Evolutionary conservation across 2,113 vertebrate genomes (phyloP).

Genomic region (Orthochromis malagaraziensis): DNA sequence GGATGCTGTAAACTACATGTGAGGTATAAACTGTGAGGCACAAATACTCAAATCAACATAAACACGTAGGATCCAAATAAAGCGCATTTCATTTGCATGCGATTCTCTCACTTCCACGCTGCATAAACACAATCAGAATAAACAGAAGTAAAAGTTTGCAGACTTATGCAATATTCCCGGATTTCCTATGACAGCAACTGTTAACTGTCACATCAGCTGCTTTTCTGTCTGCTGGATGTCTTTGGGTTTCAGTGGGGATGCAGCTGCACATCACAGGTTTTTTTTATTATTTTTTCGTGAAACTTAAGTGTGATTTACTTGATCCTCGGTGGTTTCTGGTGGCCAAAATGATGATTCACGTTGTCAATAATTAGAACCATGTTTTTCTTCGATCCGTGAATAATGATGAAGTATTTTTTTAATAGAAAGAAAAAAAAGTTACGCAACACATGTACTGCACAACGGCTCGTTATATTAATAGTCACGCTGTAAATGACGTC

Average conservation of each 20-base stretch:
- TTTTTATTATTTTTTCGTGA: fast-evolving
- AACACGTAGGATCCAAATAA: neutral
- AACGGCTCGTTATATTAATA: neutral
- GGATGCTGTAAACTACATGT: neutral
- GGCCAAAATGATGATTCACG: neutral
- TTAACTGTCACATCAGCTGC: neutral
- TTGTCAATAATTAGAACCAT: neutral
- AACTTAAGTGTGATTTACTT: neutral
- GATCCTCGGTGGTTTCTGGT: neutral
- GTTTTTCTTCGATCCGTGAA: neutral
- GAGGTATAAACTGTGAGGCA: neutral
- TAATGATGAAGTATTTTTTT: neutral
- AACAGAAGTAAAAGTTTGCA: neutral
- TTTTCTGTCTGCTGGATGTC: neutral
- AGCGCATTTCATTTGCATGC: neutral
- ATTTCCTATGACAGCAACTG: neutral
- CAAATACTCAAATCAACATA: neutral
- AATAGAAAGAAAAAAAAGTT: neutral
- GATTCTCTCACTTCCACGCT: neutral
- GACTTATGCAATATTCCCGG: neutral
- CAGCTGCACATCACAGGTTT: neutral
- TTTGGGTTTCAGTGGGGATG: neutral
- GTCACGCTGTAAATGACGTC: neutral
- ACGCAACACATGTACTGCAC: neutral
- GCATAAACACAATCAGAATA: neutral